A percentile compares a stretch with the other conserved stretches of the same genome.
These are phyloP conservation scores for Caenorhabditis imperialis DNA, from an alignment of 2,888 invertebrate genomes.

Conservation along the genomic window DNA sequence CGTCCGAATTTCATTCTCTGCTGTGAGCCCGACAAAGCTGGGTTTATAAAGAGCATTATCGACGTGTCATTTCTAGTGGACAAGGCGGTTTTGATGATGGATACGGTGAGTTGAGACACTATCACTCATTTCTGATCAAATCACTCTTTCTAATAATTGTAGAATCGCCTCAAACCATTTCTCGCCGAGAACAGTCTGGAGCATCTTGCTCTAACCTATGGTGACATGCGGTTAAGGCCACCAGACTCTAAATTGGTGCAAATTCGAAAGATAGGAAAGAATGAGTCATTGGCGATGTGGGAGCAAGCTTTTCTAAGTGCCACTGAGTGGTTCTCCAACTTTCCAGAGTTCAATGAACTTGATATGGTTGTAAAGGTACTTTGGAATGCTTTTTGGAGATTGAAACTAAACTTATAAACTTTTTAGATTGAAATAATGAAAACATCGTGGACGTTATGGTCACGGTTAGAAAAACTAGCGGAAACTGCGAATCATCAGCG, in stretches of 20 bases:
- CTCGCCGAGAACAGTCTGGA: conserved; percentile 20
- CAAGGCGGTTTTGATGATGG: conserved; percentile 8
- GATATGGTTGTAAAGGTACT: conserved; percentile 7
- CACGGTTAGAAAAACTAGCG: conserved; percentile 16
- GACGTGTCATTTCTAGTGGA: conserved; percentile 16
- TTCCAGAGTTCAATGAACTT: conserved; percentile 23
- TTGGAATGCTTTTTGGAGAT: background rate
- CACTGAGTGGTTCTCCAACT: conserved; percentile 27
- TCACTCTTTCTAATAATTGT: background rate
- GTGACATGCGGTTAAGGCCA: conserved; percentile 16
- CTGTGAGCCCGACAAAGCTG: conserved; percentile 22
- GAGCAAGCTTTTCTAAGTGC: conserved; percentile 13
- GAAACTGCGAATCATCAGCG: conserved; percentile 26
- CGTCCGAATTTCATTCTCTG: conserved; percentile 18
- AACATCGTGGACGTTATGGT: conserved; percentile 15
- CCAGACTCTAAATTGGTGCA: conserved; percentile 3
- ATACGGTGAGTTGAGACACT: no score
- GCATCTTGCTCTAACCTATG: conserved; percentile 5
- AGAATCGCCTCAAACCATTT: no score
- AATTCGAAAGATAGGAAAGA: conserved; percentile 12
- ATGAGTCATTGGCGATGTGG: conserved; percentile 22
- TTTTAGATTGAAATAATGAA: conserved; percentile 24
- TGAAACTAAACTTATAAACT: background rate
- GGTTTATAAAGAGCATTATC: conserved; percentile 1
- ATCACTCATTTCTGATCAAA: background rate